Evolutionary conservation across 2,888 invertebrate genomes (phyloP).

Genomic region (Parasteatoda lunata): DNA sequence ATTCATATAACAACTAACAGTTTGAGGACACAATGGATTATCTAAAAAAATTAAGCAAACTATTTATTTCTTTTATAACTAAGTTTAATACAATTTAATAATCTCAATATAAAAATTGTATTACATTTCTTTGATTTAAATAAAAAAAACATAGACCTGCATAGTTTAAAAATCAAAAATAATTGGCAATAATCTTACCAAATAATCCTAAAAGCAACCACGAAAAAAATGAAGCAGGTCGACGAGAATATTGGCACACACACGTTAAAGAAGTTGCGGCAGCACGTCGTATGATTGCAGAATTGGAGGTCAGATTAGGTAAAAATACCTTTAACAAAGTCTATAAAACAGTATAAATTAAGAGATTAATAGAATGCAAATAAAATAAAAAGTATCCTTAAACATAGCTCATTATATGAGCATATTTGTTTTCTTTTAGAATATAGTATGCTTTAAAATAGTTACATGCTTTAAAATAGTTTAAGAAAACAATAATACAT

Average conservation of each 20-base stretch:
- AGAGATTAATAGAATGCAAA: too few species aligned
- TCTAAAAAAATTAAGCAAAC: too few species aligned
- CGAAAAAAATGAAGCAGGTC: conserved; percentile 80
- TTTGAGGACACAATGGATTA: too few species aligned
- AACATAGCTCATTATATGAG: too few species aligned
- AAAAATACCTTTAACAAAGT: conserved; percentile 82
- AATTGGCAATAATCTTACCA: conserved; percentile 75
- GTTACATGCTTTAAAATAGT: too few species aligned
- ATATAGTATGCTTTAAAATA: too few species aligned
- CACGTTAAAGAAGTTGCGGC: conserved; percentile 86
- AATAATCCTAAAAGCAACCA: conserved; percentile 81
- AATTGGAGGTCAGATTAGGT: conserved; percentile 79
- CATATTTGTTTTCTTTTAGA: too few species aligned
- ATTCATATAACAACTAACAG: too few species aligned
- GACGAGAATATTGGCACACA: conserved; percentile 85
- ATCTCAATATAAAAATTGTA: neutral
- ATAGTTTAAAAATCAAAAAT: neutral
- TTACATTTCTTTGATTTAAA: neutral
- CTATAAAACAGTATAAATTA: conserved; percentile 74
- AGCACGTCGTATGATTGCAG: conserved; percentile 86
- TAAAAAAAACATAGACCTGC: neutral
- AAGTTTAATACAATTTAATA: neutral
- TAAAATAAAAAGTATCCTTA: too few species aligned
- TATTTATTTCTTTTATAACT: neutral
- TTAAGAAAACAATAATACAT: too few species aligned